phyloP scores from a whole-genome alignment of 2,797 vertebrate species.

The Columba guinea region DNA sequence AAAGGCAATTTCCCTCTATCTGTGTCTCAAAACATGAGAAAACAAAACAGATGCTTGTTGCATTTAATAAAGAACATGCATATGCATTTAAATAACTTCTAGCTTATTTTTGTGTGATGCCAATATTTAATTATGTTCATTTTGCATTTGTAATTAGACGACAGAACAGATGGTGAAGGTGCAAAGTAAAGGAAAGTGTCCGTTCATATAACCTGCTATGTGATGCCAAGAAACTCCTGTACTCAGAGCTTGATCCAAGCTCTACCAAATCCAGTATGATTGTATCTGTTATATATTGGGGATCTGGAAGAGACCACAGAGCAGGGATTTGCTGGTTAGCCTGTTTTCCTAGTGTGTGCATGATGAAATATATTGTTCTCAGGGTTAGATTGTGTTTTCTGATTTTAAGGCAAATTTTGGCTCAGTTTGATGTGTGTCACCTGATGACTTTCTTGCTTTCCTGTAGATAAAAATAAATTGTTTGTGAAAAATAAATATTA shows the following conservation, averaged over 20 bases:
- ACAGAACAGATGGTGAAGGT: conserved; percentile 67
- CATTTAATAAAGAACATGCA: conserved; percentile 70
- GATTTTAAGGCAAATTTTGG: background rate
- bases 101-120: conserved; percentile 66
- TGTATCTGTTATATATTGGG: background rate
- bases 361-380: background rate
- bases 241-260: conserved; percentile 21
- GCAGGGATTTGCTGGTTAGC: background rate
- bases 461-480: background rate
- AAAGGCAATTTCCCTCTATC: conserved; percentile 65
- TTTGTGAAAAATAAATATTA: background rate
- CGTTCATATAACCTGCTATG: conserved; percentile 48
- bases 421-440: background rate
- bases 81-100: conserved; percentile 66
- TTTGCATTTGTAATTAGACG: conserved; percentile 74
- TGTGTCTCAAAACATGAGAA: conserved; percentile 69
- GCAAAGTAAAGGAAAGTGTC: conserved; percentile 45
- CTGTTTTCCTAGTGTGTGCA: background rate
- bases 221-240: conserved; percentile 28
- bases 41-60: conserved; percentile 75
- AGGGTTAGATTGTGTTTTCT: background rate
- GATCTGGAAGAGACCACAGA: background rate
- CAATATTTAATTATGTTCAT: conserved; percentile 73
- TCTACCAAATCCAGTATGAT: background rate
- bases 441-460: background rate